Percentiles rank a stretch among this genome's conserved stretches.
phyloP scores from a whole-genome alignment of 2,888 invertebrate genomes.

The Lamellibrachia columna region DNA sequence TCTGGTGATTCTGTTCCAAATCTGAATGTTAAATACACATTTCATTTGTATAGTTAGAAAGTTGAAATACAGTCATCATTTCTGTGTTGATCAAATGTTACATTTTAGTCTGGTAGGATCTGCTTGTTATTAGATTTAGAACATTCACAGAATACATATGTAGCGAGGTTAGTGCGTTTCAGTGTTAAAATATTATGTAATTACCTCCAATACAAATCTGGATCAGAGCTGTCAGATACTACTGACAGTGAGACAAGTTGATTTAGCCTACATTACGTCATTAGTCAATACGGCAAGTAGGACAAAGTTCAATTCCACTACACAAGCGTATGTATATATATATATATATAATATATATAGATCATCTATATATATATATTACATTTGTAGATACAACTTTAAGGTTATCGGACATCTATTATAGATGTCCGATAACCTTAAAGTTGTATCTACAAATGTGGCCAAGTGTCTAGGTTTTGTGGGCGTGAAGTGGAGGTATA shows the following conservation, averaged over 20 bases:
- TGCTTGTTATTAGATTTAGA: background rate
- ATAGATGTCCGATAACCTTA: too few species aligned
- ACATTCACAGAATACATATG: too few species aligned
- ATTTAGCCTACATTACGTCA: background rate
- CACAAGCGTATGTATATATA: conserved; percentile 6
- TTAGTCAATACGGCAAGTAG: too few species aligned
- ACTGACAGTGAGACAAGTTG: too few species aligned
- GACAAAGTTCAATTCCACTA: background rate
- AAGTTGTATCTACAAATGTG: too few species aligned
- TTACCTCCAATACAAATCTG: too few species aligned
- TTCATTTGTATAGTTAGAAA: conserved; percentile 13
- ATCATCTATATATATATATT: conserved; percentile 8
- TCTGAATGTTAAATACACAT: background rate
- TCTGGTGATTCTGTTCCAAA: conserved; percentile 16
- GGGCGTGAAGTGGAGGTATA: too few species aligned
- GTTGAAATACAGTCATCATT: background rate
- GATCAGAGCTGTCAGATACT: too few species aligned
- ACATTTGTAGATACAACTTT: background rate
- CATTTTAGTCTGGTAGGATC: background rate
- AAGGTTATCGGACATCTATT: too few species aligned
- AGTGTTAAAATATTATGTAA: too few species aligned
- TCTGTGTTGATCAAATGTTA: background rate
- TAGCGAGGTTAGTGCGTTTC: too few species aligned
- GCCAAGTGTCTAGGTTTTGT: too few species aligned
- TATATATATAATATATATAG: conserved; percentile 13